A percentile compares a stretch with the other conserved stretches of the same genome.
phyloP scores from a whole-genome alignment of 1,140 invertebrate genomes.

The Vanessa tameamea region DNA sequence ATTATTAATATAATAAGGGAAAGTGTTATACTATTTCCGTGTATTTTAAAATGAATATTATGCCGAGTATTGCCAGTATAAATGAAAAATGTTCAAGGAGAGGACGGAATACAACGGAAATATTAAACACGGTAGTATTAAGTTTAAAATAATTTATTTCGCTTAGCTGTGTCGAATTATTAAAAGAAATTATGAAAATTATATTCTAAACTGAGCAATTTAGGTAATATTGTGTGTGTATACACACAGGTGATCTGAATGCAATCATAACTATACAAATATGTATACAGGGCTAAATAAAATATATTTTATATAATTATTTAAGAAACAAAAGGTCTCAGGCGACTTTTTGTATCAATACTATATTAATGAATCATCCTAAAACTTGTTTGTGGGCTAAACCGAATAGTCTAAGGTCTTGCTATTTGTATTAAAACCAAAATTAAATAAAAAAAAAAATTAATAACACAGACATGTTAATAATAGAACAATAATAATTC shows the following conservation, averaged over 20 bases:
- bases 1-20: slow-evolving; percentile 42
- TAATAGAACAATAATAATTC: not conserved
- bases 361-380: not conserved
- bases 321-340: not conserved
- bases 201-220: slow-evolving; percentile 56
- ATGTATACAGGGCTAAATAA: slow-evolving; percentile 46
- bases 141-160: slow-evolving; percentile 57
- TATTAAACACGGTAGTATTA: slow-evolving; percentile 52
- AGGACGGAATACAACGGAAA: slow-evolving; percentile 43
- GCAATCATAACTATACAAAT: slow-evolving; percentile 19
- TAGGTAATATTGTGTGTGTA: slow-evolving; percentile 39
- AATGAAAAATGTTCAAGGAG: not conserved
- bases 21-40: slow-evolving; percentile 58
- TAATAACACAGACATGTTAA: not conserved
- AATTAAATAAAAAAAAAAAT: too few relatives aligned
- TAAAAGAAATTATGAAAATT: slow-evolving; percentile 37
- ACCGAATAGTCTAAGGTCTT: not conserved
- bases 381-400: not conserved
- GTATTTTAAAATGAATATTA: slow-evolving; percentile 33
- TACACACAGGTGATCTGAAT: slow-evolving; percentile 47
- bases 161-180: slow-evolving; percentile 38
- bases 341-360: not conserved
- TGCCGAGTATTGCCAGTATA: slow-evolving; percentile 53
- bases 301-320: slow-evolving; percentile 26
- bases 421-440: too few relatives aligned